phyloP scores from a whole-genome alignment of 2,888 invertebrate species.

The Arrhopalites spinosus region DNA sequence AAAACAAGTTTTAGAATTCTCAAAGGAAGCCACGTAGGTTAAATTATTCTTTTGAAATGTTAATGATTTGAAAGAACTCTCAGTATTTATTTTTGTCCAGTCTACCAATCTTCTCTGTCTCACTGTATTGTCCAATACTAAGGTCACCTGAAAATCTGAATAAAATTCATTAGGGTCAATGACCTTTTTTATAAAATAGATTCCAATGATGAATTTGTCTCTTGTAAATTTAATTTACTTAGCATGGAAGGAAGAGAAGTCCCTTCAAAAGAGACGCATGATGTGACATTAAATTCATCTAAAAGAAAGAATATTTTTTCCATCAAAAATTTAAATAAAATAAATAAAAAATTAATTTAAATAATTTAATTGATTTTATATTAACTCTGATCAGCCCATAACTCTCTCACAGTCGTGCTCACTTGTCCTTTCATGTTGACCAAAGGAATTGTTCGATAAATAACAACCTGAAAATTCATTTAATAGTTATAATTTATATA shows the following conservation, averaged over 20 bases:
- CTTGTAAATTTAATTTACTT: background rate
- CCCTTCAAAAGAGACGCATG: conserved; percentile 13
- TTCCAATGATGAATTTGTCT: background rate
- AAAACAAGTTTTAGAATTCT: background rate
- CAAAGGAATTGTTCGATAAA: conserved; percentile 21
- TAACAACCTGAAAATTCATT: background rate
- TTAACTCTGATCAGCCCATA: conserved; percentile 10
- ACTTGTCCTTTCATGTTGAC: background rate
- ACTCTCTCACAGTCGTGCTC: background rate
- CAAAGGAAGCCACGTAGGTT: background rate
- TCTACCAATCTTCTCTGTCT: background rate
- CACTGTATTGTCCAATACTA: background rate
- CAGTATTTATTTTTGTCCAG: background rate
- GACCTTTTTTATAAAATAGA: too few species aligned
- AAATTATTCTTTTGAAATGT: too few species aligned
- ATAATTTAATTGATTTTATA: too few species aligned
- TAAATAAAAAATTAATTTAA: too few species aligned
- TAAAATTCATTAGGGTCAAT: background rate
- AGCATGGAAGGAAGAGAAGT: background rate
- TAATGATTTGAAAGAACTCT: too few species aligned
- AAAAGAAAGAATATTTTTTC: too few species aligned
- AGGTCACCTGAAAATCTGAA: conserved; percentile 1
- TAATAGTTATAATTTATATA: too few species aligned
- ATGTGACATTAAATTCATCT: conserved; percentile 2
- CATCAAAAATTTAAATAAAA: too few species aligned